phyloP scores from a whole-genome alignment of 2,797 vertebrate genomes.

The Eulemur rubriventer region DNA sequence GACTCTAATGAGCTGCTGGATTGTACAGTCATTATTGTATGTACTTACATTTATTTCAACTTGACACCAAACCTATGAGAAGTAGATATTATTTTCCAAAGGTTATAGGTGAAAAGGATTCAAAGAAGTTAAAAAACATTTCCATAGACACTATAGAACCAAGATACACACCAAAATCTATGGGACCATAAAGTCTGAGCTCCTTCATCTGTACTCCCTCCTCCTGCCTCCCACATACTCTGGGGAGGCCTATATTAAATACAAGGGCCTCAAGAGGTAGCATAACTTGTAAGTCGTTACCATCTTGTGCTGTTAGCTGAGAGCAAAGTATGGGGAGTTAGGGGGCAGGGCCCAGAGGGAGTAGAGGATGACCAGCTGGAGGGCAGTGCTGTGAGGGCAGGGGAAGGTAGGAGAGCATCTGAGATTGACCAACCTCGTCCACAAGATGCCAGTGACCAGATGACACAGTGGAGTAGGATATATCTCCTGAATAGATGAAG shows the following conservation, averaged over 20 bases:
- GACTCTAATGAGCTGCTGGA: background rate
- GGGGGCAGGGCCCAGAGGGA: background rate
- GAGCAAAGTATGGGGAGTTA: background rate
- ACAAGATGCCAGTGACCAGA: background rate
- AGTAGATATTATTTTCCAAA: background rate
- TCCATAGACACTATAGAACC: background rate
- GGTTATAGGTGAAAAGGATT: background rate
- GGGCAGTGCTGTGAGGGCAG: background rate
- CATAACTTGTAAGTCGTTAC: background rate
- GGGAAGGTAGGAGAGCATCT: background rate
- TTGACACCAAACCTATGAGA: background rate
- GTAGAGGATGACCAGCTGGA: background rate
- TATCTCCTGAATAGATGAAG: background rate
- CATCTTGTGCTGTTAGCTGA: background rate
- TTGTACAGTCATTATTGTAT: background rate
- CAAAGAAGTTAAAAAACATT: constrained; percentile 14
- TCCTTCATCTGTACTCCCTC: background rate
- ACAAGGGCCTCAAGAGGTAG: background rate
- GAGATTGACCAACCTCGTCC: background rate
- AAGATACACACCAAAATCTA: background rate
- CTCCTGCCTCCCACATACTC: background rate
- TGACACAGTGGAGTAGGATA: background rate
- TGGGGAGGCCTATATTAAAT: background rate
- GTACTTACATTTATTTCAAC: background rate
- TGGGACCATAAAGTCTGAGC: background rate